These are phyloP conservation scores for Onthophagus sagittarius DNA, from an alignment of 2,888 invertebrate species.

Conservation along the genomic window DNA sequence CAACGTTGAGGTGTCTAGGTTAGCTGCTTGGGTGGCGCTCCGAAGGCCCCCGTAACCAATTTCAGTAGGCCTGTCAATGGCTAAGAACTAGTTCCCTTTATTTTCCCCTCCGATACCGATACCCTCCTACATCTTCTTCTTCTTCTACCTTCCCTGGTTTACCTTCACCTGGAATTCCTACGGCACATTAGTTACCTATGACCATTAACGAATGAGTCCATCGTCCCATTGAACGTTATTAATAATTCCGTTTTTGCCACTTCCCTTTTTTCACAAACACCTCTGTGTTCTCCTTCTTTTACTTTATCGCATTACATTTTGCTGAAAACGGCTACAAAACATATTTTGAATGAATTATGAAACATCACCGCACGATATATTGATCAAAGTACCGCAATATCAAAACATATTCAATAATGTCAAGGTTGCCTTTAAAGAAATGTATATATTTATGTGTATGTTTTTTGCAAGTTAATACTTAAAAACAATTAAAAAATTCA, in stretches of 20 bases:
- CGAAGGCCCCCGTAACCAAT: conserved; percentile 19
- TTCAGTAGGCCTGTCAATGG: conserved; percentile 8
- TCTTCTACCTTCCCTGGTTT: conserved; percentile 1
- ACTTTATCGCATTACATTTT: too few relatives aligned
- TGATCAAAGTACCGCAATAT: too few relatives aligned
- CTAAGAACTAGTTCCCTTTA: background rate
- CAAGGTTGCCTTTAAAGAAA: too few relatives aligned
- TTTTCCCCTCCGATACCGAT: background rate
- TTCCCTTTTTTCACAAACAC: background rate
- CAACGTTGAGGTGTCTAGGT: conserved; percentile 39
- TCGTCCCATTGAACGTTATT: background rate
- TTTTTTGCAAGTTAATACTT: too few relatives aligned
- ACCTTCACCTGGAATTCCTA: conserved; percentile 8
- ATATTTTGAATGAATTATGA: too few relatives aligned
- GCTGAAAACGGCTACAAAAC: too few relatives aligned
- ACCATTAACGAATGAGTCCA: background rate
- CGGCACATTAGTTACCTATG: background rate
- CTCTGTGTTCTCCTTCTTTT: too few relatives aligned
- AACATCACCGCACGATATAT: too few relatives aligned
- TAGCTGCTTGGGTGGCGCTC: conserved; percentile 43
- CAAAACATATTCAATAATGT: too few relatives aligned
- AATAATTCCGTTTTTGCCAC: background rate
- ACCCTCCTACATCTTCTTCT: background rate
- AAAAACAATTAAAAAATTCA: too few relatives aligned
- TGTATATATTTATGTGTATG: too few relatives aligned